Evolutionary conservation across 2,113 vertebrate species (phyloP).

Genomic region (Pantherophis guttatus): DNA sequence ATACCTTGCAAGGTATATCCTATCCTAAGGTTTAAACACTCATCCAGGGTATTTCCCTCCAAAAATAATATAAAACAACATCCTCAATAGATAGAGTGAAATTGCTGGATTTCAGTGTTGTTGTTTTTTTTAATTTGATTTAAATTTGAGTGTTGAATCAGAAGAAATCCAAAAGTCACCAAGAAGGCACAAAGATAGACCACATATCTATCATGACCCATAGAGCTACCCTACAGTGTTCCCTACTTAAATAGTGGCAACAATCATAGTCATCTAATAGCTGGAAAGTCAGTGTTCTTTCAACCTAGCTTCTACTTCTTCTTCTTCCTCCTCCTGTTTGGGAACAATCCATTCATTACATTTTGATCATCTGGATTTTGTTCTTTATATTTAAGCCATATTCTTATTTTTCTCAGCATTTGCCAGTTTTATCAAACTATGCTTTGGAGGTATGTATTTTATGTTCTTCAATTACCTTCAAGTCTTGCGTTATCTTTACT

Average conservation of each 20-base stretch:
- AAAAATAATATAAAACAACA: not conserved
- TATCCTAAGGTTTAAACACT: not conserved
- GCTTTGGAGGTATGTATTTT: not conserved
- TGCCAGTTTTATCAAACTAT: not conserved
- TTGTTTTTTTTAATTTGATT: too few species aligned
- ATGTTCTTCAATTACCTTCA: not conserved
- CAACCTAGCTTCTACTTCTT: not conserved
- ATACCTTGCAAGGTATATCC: not conserved
- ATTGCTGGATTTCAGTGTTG: not conserved
- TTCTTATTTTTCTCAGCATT: not conserved
- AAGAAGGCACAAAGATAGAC: not conserved
- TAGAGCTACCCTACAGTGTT: not conserved
- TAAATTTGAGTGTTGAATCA: not conserved
- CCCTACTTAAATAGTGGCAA: not conserved
- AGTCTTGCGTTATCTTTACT: not conserved
- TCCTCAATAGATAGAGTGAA: not conserved
- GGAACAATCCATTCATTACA: not conserved
- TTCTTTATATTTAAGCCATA: not conserved
- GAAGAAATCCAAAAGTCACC: not conserved
- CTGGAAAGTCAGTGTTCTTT: not conserved
- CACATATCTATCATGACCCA: not conserved
- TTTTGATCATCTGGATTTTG: not conserved
- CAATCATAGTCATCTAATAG: not conserved
- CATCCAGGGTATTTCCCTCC: not conserved
- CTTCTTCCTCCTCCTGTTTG: not conserved